Evolutionary conservation across 2,888 invertebrate species (phyloP).

Genomic region (Lasioglossum vierecki): DNA sequence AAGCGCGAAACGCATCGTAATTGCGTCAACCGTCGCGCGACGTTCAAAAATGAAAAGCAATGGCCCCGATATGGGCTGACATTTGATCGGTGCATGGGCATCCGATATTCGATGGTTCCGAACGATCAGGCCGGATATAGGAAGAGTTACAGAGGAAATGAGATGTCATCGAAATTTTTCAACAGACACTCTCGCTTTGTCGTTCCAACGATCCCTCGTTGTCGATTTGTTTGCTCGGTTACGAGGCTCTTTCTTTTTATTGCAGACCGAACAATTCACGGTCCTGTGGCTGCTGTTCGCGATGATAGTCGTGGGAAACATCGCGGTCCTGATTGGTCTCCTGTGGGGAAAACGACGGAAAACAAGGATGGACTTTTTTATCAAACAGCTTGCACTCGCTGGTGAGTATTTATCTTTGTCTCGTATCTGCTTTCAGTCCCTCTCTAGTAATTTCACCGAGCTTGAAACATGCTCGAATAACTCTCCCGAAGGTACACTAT

Average conservation of each 20-base stretch:
- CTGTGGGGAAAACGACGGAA: slow-evolving; percentile 93
- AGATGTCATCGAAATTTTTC: not conserved
- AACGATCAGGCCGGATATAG: not conserved
- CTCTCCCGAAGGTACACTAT: not conserved
- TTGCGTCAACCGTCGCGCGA: no score
- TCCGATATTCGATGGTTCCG: not conserved
- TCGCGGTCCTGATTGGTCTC: slow-evolving; percentile 94
- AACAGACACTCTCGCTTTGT: not conserved
- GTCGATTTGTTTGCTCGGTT: not conserved
- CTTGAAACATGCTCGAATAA: not conserved
- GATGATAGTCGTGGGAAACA: slow-evolving; percentile 94
- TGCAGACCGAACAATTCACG: slow-evolving; percentile 94
- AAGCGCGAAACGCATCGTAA: no score
- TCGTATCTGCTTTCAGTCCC: not conserved
- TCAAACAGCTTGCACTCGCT: slow-evolving; percentile 95
- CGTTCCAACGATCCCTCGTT: not conserved
- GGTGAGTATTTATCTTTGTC: slow-evolving; percentile 86
- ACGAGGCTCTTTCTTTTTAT: slow-evolving; percentile 68
- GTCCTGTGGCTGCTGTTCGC: slow-evolving; percentile 94
- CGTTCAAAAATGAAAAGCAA: not conserved
- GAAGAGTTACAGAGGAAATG: not conserved
- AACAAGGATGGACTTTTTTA: slow-evolving; percentile 97
- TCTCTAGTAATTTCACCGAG: not conserved
- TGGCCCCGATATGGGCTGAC: not conserved
- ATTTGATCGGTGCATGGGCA: not conserved